A percentile compares a stretch with the other conserved stretches of the same genome.
These are phyloP conservation scores for Macheiramphus alcinus DNA, from an alignment of 2,113 vertebrate genomes.

Conservation along the genomic window DNA sequence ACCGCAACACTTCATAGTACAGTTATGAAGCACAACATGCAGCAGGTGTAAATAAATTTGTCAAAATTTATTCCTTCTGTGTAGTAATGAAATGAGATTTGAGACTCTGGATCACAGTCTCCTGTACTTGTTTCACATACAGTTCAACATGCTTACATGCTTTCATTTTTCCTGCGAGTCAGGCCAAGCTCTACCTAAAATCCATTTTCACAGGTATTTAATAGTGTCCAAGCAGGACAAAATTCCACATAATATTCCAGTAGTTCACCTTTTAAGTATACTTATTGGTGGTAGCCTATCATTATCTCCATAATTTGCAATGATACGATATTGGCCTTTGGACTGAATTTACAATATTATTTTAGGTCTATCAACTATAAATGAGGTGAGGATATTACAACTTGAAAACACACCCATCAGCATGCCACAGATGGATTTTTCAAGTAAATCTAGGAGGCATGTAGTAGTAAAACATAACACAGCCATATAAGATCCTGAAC, in stretches of 20 bases:
- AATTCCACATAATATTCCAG: neutral
- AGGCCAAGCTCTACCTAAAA: neutral
- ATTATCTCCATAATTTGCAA: neutral
- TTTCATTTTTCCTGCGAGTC: neutral
- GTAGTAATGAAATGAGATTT: neutral
- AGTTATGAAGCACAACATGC: accelerated
- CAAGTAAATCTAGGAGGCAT: neutral
- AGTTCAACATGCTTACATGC: neutral
- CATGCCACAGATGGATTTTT: neutral
- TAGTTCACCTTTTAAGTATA: neutral
- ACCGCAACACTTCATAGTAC: accelerated
- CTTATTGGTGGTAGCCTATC: neutral
- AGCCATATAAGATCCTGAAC: neutral
- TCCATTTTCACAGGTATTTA: neutral
- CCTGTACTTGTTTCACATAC: neutral
- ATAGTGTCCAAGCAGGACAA: neutral
- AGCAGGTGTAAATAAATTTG: neutral
- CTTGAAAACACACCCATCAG: neutral
- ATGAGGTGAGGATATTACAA: neutral
- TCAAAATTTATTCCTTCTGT: neutral
- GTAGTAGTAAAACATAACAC: neutral
- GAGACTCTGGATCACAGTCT: neutral
- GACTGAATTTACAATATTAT: neutral
- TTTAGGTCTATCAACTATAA: neutral
- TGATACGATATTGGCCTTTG: neutral